phyloP scores from a whole-genome alignment of 2,797 vertebrate species.

The Oryzias dopingdopingensis region DNA sequence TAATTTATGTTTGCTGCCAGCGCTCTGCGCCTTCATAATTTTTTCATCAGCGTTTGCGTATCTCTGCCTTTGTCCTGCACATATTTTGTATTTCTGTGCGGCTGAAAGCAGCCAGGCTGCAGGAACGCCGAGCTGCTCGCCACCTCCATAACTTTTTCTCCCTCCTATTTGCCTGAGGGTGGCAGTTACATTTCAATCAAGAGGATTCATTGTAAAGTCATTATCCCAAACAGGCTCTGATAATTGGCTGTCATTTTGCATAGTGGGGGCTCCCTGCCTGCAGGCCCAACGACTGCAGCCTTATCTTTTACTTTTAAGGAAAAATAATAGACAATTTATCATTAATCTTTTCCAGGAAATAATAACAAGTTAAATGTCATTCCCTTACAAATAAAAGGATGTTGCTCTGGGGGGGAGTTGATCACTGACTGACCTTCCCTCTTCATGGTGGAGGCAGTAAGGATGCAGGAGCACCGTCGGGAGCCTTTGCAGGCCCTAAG shows the following conservation, averaged over 20 bases:
- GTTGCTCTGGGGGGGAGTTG: constrained; percentile 54
- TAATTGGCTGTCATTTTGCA: constrained; percentile 90
- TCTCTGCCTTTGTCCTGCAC: constrained; percentile 66
- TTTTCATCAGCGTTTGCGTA: constrained; percentile 79
- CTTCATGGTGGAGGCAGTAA: constrained; percentile 43
- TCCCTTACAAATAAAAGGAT: constrained; percentile 64
- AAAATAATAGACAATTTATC: constrained; percentile 92
- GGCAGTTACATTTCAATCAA: constrained; percentile 89
- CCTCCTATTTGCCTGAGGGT: constrained; percentile 77
- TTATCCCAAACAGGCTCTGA: constrained; percentile 82
- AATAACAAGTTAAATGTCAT: constrained; percentile 87
- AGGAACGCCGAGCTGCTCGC: constrained; percentile 60
- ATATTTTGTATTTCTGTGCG: constrained; percentile 57
- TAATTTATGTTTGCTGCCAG: constrained; percentile 99
- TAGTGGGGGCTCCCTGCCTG: constrained; percentile 84
- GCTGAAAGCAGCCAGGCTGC: no score
- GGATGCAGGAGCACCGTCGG: constrained; percentile 7
- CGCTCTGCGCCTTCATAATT: constrained; percentile 81
- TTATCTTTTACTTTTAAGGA: constrained; percentile 89
- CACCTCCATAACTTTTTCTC: constrained; percentile 81
- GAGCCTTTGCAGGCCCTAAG: constrained; percentile 14
- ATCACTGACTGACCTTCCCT: constrained; percentile 57
- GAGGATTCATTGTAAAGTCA: constrained; percentile 85
- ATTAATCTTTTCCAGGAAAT: constrained; percentile 84
- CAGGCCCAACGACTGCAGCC: constrained; percentile 81